phyloP scores from a whole-genome alignment of 2,888 invertebrate species.

The Lasius platythorax region DNA sequence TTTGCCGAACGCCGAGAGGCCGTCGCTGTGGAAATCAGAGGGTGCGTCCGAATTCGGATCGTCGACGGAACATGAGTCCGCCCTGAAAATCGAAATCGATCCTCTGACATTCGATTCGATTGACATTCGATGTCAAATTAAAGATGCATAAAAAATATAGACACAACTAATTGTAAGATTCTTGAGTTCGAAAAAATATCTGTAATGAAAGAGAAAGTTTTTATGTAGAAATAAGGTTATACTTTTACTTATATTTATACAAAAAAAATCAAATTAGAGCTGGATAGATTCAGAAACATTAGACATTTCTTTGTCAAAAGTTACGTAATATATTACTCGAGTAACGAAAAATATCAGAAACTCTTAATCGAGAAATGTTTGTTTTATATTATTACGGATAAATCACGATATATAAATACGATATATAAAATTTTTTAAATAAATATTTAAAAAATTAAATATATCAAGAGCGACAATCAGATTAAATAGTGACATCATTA shows the following conservation, averaged over 20 bases:
- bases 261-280: not conserved
- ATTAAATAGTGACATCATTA: not conserved
- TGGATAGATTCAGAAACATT: not conserved
- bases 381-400: not conserved
- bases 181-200: not conserved
- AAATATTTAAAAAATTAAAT: not conserved
- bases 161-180: not conserved
- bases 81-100: slow-evolving; percentile 77
- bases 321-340: not conserved
- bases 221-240: not conserved
- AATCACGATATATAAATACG: not conserved
- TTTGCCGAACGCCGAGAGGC: slow-evolving; percentile 85
- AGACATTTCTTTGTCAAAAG: not conserved
- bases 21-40: slow-evolving; percentile 83
- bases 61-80: slow-evolving; percentile 84
- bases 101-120: not conserved
- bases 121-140: not conserved
- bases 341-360: not conserved
- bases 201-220: not conserved
- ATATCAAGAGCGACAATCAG: not conserved
- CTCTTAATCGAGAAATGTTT: not conserved
- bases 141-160: not conserved
- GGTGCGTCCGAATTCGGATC: slow-evolving; percentile 83
- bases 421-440: not conserved
- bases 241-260: not conserved